Conservation (phyloP, 2,888 invertebrate genomes). For the Drosophila suboccidentalis region DNA sequence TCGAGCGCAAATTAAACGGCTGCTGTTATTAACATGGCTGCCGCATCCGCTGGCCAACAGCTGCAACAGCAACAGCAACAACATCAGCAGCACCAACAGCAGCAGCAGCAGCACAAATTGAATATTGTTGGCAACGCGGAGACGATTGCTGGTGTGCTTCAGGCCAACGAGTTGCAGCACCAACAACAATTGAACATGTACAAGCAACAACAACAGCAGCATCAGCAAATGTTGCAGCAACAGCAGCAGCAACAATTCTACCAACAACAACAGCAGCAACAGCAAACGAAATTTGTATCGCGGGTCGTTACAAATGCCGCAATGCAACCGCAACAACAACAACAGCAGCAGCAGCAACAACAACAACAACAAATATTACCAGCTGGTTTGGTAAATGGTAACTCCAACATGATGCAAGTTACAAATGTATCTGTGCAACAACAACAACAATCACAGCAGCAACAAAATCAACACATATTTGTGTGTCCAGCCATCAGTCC, state of each 20-base stretch:
- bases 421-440: constrained; percentile 52
- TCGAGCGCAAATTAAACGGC: constrained; percentile 56
- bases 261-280: constrained; percentile 51
- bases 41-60: constrained; percentile 85
- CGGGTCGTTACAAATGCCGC: constrained; percentile 76
- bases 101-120: constrained; percentile 77
- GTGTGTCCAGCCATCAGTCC: constrained; percentile 61
- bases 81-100: constrained; percentile 61
- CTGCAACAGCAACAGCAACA: constrained; percentile 73
- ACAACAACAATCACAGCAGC: constrained; percentile 63
- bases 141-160: constrained; percentile 62
- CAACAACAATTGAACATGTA: constrained; percentile 70
- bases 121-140: constrained; percentile 74
- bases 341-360: constrained; percentile 20
- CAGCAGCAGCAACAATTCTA: constrained; percentile 66
- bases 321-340: constrained; percentile 65
- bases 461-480: constrained; percentile 59
- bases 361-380: constrained; percentile 71
- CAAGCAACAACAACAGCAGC: constrained; percentile 65
- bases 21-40: constrained; percentile 83
- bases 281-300: constrained; percentile 77
- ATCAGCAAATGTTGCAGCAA: constrained; percentile 64
- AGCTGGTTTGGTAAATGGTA: constrained; percentile 81
- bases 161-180: constrained; percentile 68
- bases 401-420: constrained; percentile 61